Percentiles rank a stretch among this genome's conserved stretches.
Evolutionary conservation across 2,797 vertebrate genomes (phyloP).

Genomic region (Anabas testudineus): DNA sequence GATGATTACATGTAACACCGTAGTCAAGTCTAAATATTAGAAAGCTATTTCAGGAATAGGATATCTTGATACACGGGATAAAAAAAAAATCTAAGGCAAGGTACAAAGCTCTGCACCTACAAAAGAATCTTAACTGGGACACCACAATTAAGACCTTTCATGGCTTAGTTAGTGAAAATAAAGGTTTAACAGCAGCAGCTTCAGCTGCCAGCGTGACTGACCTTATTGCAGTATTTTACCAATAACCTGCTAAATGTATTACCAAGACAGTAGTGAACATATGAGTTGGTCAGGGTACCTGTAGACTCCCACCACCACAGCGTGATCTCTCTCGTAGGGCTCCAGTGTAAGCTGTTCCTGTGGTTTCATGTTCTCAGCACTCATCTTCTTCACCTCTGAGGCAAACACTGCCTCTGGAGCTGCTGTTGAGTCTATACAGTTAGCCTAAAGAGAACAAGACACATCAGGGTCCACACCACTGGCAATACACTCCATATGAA

Average conservation of each 20-base stretch:
- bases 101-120: no score
- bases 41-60: no score
- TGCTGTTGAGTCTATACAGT: conserved; percentile 95
- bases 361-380: conserved; percentile 94
- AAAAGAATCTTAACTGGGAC: no score
- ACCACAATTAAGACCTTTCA: no score
- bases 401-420: conserved; percentile 93
- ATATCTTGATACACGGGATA: no score
- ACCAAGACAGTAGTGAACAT: not conserved
- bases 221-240: not conserved
- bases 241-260: not conserved
- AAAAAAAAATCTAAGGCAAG: no score
- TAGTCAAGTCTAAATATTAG: no score
- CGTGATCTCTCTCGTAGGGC: conserved; percentile 94
- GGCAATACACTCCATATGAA: not conserved
- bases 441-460: conserved; percentile 81
- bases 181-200: no score
- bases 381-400: conserved; percentile 94
- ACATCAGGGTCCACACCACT: not conserved
- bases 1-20: no score
- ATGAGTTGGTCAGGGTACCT: conserved; percentile 77
- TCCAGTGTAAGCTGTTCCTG: conserved; percentile 95
- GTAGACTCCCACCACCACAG: conserved; percentile 93
- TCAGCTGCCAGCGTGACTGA: no score
- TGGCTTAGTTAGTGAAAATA: no score